phyloP scores from a whole-genome alignment of 2,888 invertebrate species.

The Ophion slaviceki region DNA sequence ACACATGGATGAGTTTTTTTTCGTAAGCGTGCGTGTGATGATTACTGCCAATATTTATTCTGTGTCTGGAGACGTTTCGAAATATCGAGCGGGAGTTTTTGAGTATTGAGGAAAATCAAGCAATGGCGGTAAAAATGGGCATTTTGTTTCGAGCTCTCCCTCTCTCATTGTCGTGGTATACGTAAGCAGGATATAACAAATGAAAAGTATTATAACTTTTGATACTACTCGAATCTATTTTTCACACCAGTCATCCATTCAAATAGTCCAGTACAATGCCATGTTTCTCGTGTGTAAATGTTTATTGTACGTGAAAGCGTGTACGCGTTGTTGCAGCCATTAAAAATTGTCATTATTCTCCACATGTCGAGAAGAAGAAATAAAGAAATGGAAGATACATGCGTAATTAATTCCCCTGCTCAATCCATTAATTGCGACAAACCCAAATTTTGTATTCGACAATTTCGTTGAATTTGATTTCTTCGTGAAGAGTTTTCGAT shows the following conservation, averaged over 20 bases:
- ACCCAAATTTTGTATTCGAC: not conserved
- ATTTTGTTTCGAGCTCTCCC: conserved; percentile 19
- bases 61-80: not conserved
- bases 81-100: not conserved
- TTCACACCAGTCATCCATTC: not conserved
- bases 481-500: not conserved
- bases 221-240: conserved; percentile 15
- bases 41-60: conserved; percentile 36
- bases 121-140: not conserved
- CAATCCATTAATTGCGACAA: not conserved
- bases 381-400: not conserved
- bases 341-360: conserved; percentile 3
- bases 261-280: conserved; percentile 2
- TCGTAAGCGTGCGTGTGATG: conserved; percentile 17
- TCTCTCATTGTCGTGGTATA: not conserved
- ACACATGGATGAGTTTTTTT: not conserved
- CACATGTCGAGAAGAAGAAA: not conserved
- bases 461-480: not conserved
- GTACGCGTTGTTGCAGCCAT: not conserved
- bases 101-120: not conserved
- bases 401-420: not conserved
- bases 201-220: conserved; percentile 53
- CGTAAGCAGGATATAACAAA: conserved; percentile 8
- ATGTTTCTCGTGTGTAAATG: not conserved
- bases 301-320: not conserved